Evolutionary conservation across 2,113 vertebrate genomes (phyloP).

Genomic region (Pterocles burchelli): DNA sequence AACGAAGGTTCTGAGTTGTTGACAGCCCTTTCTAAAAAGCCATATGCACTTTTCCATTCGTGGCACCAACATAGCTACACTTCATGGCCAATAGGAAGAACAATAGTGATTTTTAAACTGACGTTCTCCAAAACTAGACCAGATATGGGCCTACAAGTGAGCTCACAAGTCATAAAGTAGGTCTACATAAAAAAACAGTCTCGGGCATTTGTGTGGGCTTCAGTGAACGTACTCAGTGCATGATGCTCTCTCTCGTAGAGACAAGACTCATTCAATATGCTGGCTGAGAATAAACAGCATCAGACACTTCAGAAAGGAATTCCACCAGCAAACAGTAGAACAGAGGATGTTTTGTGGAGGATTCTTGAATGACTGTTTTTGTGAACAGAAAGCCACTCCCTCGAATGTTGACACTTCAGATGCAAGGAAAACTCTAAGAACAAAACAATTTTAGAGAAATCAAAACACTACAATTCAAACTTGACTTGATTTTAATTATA

Average conservation of each 20-base stretch:
- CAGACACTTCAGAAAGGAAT: slow-evolving; percentile 14
- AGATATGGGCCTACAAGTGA: not conserved
- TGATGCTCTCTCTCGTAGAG: not conserved
- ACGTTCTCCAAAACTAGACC: not conserved
- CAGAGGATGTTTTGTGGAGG: slow-evolving; percentile 12
- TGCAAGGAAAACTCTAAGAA: not conserved
- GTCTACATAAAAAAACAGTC: not conserved
- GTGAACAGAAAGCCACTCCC: not conserved
- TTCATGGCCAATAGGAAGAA: not conserved
- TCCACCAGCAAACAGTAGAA: not conserved
- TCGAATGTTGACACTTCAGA: not conserved
- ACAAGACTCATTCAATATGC: not conserved
- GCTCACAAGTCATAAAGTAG: not conserved
- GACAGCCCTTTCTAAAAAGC: not conserved
- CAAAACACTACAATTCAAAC: not conserved
- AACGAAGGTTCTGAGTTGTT: not conserved
- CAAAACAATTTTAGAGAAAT: not conserved
- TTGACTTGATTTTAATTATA: not conserved
- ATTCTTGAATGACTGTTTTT: slow-evolving; percentile 23
- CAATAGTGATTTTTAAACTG: not conserved
- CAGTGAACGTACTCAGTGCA: not conserved
- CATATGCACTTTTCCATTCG: not conserved
- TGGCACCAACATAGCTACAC: not conserved
- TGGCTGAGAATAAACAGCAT: slow-evolving; percentile 5
- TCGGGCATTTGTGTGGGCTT: not conserved